Conservation (phyloP, 1,140 invertebrate genomes). For the Bombus confusus region DNA sequence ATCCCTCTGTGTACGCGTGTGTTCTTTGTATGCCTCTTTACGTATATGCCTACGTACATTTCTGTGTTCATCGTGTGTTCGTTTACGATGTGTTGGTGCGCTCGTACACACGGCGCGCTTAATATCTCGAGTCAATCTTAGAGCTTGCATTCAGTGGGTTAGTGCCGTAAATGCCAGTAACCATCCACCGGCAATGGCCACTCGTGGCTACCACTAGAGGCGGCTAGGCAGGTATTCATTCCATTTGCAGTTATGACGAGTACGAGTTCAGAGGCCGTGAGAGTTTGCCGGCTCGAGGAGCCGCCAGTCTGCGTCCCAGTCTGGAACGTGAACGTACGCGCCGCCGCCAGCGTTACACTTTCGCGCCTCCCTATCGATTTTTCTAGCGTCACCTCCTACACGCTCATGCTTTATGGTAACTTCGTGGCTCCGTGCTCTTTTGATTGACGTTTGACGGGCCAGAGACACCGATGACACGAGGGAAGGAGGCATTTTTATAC, state of each 20-base stretch:
- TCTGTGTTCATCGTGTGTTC: neutral
- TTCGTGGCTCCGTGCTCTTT: constrained; percentile 21
- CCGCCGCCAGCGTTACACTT: constrained; percentile 56
- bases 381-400: constrained; percentile 35
- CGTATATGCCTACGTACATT: neutral
- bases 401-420: constrained; percentile 35
- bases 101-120: constrained; percentile 67
- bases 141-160: constrained; percentile 77
- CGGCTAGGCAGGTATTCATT: constrained; percentile 78
- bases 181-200: constrained; percentile 74
- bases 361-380: constrained; percentile 26
- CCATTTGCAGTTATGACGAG: constrained; percentile 82
- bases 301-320: constrained; percentile 43
- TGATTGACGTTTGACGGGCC: constrained; percentile 35
- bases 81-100: constrained; percentile 21
- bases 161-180: constrained; percentile 76
- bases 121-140: constrained; percentile 79
- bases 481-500: neutral
- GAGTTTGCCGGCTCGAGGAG: constrained; percentile 71
- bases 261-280: constrained; percentile 81
- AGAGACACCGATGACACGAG: neutral
- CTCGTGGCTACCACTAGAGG: constrained; percentile 73
- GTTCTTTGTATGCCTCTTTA: constrained; percentile 19
- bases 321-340: constrained; percentile 54
- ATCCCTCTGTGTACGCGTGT: constrained; percentile 1